Conservation (phyloP, 2,113 vertebrate species). For the Pachyramphus minor region DNA sequence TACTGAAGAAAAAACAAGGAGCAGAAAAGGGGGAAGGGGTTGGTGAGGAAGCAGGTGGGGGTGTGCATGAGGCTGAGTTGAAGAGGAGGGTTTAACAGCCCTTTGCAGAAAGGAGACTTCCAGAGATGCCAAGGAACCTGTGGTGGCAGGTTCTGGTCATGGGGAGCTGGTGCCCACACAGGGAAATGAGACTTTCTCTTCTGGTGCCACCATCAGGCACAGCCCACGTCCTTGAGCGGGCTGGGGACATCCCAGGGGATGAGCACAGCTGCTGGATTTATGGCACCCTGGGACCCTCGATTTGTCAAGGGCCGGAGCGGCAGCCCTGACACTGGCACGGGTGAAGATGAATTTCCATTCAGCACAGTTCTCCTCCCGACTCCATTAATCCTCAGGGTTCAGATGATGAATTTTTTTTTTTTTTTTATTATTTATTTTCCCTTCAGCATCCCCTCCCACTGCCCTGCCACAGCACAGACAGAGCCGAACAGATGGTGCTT, state of each 20-base stretch:
- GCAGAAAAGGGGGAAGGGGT: not conserved
- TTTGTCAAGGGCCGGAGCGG: constrained; percentile 86
- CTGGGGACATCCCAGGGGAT: constrained; percentile 27
- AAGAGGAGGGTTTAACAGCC: no score
- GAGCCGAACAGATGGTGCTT: constrained; percentile 75
- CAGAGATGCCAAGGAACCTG: not conserved
- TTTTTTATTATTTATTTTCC: constrained; percentile 85
- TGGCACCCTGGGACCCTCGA: constrained; percentile 85
- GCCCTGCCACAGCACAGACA: constrained; percentile 70
- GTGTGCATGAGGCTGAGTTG: not conserved
- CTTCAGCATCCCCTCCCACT: constrained; percentile 71
- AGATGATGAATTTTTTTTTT: constrained; percentile 83
- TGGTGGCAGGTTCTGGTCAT: not conserved
- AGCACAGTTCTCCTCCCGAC: constrained; percentile 83
- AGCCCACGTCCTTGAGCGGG: constrained; percentile 4
- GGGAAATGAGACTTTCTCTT: accelerated
- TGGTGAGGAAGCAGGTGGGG: not conserved
- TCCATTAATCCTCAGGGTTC: constrained; percentile 84
- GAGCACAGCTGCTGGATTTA: constrained; percentile 84
- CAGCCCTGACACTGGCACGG: constrained; percentile 86
- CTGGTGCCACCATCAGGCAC: not conserved
- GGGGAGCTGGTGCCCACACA: not conserved
- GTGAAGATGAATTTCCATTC: constrained; percentile 94
- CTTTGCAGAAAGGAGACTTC: not conserved
- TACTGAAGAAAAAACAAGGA: not conserved